These are phyloP conservation scores for Limulus polyphemus DNA, from an alignment of 2,888 invertebrate genomes.

Conservation along the genomic window DNA sequence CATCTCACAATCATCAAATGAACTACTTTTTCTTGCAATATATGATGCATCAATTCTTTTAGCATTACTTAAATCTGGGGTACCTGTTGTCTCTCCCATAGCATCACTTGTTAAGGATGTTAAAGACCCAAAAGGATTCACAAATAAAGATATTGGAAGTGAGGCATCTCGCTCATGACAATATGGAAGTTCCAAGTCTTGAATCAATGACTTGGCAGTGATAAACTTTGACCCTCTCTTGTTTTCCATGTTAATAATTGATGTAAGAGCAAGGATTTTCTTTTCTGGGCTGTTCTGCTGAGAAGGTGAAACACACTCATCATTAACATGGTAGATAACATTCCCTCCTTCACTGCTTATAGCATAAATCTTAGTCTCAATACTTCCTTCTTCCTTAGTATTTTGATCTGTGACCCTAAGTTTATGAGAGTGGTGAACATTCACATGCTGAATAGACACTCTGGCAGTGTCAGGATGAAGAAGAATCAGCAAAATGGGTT, in stretches of 20 bases:
- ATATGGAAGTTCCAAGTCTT: slow-evolving; percentile 43
- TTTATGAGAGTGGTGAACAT: slow-evolving; percentile 30
- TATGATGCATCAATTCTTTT: slow-evolving; percentile 11
- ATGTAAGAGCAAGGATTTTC: slow-evolving; percentile 45
- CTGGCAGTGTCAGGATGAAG: slow-evolving; percentile 64
- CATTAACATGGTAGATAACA: slow-evolving; percentile 44
- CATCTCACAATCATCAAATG: slow-evolving; percentile 19
- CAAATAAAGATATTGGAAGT: slow-evolving; percentile 48
- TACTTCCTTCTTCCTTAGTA: slow-evolving; percentile 28
- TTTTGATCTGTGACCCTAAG: slow-evolving; percentile 23
- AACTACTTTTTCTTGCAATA: slow-evolving; percentile 10
- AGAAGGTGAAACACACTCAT: slow-evolving; percentile 24
- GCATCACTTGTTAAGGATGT: slow-evolving; percentile 33
- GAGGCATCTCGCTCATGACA: slow-evolving; percentile 38
- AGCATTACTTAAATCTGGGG: slow-evolving; percentile 20
- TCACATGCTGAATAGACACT: slow-evolving; percentile 59
- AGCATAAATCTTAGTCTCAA: slow-evolving; percentile 54
- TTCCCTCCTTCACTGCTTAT: slow-evolving; percentile 70
- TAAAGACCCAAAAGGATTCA: slow-evolving; percentile 48
- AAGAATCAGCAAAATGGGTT: slow-evolving; percentile 60
- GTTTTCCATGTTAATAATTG: slow-evolving; percentile 37
- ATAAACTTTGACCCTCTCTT: slow-evolving; percentile 40
- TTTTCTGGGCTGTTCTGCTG: slow-evolving; percentile 35
- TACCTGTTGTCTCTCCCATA: slow-evolving; percentile 24
- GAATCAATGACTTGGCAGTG: slow-evolving; percentile 27